Base-by-base conservation (phyloP, 2,888 invertebrate genomes). In the Pecten maximus region DNA sequence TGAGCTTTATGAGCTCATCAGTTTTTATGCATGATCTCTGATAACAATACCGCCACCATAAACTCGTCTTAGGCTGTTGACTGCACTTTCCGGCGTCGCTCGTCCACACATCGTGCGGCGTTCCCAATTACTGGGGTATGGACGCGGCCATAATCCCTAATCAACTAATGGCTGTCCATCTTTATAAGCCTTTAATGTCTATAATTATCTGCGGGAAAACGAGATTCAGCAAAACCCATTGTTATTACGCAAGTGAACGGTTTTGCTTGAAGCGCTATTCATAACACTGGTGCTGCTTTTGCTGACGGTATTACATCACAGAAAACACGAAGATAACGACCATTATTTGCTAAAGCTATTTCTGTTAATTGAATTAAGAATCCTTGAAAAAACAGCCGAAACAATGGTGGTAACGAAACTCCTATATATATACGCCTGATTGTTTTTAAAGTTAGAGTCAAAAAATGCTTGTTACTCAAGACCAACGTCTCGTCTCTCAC, bases 141-240 rank as follows among this genome's bases (percentile, higher is more conserved):
- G 28, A 74, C 74, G 8, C 35, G 28, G 35, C 35, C 12, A 74
- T 74, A 74, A 74, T 74, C 35, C 74, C 35, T 74, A 74, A 74
- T 74, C 74, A 74, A 35, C 74, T 74, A 74, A 74, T 74, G 74
- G 74, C 35, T 74, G 74, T 74, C 74, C 74, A 23, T 74, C 74
- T 74, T 74, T 74, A 74, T 74, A 74, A 74, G 74, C 74, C 74
- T 23, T 74, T 74, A 74, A 74, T 74, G 74, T 74, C 74, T 0
- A 35, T n/a, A 74, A 74, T 74, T 74, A 74, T 74, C 74, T 74
- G 12, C 35, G 10, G 35, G 23, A 28, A 35, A 35, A 28, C 12
- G 74, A 74, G 28, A 74, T 74, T 16, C 28, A 74, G 74, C 35
- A 6, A 74, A 8, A 74, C 12, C 74, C 74, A 74, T 74, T 74